phyloP scores from a whole-genome alignment of 2,888 invertebrate genomes.

The Junonia oenone region DNA sequence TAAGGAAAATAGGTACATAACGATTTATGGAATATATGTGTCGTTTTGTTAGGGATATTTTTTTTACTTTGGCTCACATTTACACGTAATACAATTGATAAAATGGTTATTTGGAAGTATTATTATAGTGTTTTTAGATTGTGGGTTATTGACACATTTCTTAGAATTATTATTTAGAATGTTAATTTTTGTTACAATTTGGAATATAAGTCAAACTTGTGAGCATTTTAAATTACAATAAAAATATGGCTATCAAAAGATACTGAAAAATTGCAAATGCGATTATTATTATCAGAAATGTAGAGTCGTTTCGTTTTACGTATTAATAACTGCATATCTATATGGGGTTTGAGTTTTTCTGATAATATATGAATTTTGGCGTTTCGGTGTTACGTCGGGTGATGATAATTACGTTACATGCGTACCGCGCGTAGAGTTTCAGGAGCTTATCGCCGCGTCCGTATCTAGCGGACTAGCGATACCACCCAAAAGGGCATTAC shows the following conservation, averaged over 20 bases:
- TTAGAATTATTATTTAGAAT: too few species aligned
- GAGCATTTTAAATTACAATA: not conserved
- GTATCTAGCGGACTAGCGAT: not conserved
- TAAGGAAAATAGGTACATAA: constrained; percentile 6
- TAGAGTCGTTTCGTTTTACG: not conserved
- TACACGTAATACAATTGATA: not conserved
- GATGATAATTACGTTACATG: not conserved
- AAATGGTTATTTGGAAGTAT: too few species aligned
- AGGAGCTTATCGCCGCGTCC: constrained; percentile 1
- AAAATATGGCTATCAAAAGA: not conserved
- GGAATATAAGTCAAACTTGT: too few species aligned
- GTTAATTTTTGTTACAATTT: not conserved
- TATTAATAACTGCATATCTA: not conserved
- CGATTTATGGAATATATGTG: not conserved
- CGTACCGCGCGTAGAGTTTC: not conserved
- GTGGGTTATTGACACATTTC: too few species aligned
- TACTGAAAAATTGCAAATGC: not conserved
- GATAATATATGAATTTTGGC: not conserved
- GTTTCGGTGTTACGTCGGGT: not conserved
- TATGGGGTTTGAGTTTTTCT: not conserved
- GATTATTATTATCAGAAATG: not conserved
- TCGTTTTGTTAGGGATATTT: not conserved
- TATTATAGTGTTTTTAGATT: too few species aligned
- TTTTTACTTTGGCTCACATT: not conserved
- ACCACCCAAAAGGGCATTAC: not conserved